These are phyloP conservation scores for Drosophila lowei DNA, from an alignment of 1,140 invertebrate species.

Conservation along the genomic window DNA sequence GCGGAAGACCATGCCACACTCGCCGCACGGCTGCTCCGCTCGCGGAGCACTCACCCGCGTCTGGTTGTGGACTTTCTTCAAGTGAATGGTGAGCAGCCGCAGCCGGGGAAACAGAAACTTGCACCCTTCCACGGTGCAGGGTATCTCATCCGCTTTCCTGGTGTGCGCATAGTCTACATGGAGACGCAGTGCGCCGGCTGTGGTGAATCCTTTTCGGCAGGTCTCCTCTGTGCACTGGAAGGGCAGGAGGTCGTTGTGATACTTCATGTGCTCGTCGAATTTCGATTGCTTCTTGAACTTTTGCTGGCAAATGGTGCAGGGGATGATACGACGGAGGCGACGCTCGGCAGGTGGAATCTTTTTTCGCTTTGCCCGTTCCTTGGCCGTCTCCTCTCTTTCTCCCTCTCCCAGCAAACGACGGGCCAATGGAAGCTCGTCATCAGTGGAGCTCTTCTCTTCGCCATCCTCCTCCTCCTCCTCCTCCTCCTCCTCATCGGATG, in stretches of 20 bases:
- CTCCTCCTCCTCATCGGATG: slow-evolving; percentile 14
- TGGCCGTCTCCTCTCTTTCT: not conserved
- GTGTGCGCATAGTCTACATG: slow-evolving; percentile 75
- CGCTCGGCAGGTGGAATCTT: slow-evolving; percentile 20
- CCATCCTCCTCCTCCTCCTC: not conserved
- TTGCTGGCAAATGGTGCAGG: slow-evolving; percentile 70
- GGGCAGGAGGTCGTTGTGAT: slow-evolving; percentile 73
- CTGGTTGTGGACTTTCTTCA: slow-evolving; percentile 77
- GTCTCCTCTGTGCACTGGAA: slow-evolving; percentile 61
- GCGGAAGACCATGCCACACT: slow-evolving; percentile 72
- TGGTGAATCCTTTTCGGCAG: slow-evolving; percentile 75
- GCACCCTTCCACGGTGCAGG: slow-evolving; percentile 66
- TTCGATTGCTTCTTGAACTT: slow-evolving; percentile 70
- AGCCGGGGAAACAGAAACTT: slow-evolving; percentile 62
- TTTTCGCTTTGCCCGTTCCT: slow-evolving; percentile 17
- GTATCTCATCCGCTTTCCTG: slow-evolving; percentile 51
- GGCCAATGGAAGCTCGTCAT: slow-evolving; percentile 66
- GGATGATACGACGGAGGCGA: slow-evolving; percentile 39
- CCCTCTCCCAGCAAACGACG: slow-evolving; percentile 23
- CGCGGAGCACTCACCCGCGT: slow-evolving; percentile 43
- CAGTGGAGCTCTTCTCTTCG: slow-evolving; percentile 24
- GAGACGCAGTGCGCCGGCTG: slow-evolving; percentile 65
- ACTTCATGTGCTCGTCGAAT: slow-evolving; percentile 78
- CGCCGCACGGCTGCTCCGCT: slow-evolving; percentile 54
- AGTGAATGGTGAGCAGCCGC: slow-evolving; percentile 72